phyloP scores from a whole-genome alignment of 2,113 vertebrate genomes.

The Turnix velox region DNA sequence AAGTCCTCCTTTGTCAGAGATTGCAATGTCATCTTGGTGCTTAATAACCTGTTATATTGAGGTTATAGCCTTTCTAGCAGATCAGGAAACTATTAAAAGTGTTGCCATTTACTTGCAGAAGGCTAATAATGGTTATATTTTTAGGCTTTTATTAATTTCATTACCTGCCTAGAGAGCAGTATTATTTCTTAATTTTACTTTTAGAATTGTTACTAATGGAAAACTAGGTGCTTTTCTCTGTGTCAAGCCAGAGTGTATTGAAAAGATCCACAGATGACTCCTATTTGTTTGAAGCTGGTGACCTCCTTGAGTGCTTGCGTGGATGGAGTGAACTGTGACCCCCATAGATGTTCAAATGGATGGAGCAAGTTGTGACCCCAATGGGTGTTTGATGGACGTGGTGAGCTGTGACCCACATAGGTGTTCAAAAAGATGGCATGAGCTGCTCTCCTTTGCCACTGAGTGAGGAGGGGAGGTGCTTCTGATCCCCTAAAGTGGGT shows the following conservation, averaged over 20 bases:
- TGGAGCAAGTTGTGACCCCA: too few species aligned
- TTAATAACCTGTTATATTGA: not conserved
- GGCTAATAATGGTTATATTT: not conserved
- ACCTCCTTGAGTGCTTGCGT: too few species aligned
- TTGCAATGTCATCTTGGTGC: not conserved
- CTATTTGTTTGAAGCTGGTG: not conserved
- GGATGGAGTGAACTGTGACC: too few species aligned
- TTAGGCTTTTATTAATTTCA: not conserved
- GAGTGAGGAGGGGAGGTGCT: not conserved
- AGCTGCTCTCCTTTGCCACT: not conserved
- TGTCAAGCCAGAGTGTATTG: not conserved
- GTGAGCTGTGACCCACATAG: rapidly evolving
- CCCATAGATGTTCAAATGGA: too few species aligned
- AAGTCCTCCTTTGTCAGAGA: not conserved
- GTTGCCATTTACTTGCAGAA: not conserved
- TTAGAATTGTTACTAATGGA: not conserved
- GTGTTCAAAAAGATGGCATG: rapidly evolving
- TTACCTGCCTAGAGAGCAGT: not conserved
- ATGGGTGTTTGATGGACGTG: too few species aligned
- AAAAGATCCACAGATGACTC: not conserved
- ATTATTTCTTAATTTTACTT: not conserved
- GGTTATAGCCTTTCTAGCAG: not conserved
- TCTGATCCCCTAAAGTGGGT: not conserved
- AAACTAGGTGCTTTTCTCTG: not conserved
- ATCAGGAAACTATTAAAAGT: not conserved